These are phyloP conservation scores for Hippoglossus stenolepis DNA, from an alignment of 2,113 vertebrate genomes.

Conservation along the genomic window DNA sequence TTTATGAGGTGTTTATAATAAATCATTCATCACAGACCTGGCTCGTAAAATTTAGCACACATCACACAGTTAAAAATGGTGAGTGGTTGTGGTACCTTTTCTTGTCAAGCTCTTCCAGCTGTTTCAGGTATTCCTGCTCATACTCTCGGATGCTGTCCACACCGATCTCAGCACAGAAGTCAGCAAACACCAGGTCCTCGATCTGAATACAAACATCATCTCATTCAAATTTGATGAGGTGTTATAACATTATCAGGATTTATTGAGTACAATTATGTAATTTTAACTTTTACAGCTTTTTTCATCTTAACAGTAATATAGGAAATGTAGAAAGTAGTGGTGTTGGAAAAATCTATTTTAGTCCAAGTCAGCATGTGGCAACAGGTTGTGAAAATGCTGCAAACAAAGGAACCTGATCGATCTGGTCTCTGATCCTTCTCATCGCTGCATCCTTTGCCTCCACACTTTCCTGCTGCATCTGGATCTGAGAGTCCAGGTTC, in stretches of 20 bases:
- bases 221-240: not conserved
- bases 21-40: not conserved
- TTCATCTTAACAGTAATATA: too few relatives aligned
- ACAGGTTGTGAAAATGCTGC: not conserved
- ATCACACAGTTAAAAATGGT: not conserved
- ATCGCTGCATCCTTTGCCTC: slow-evolving; percentile 80
- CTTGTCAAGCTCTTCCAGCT: slow-evolving; percentile 88
- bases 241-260: not conserved
- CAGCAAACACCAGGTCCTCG: slow-evolving; percentile 90
- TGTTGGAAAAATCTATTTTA: not conserved
- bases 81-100: slow-evolving; percentile 82
- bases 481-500: slow-evolving; percentile 85
- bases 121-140: slow-evolving; percentile 87
- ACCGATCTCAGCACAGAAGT: slow-evolving; percentile 93
- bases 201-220: slow-evolving; percentile 76
- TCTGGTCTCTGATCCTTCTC: slow-evolving; percentile 77
- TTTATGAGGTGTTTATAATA: not conserved
- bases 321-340: not conserved
- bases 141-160: slow-evolving; percentile 91
- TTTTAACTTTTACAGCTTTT: not conserved
- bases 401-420: slow-evolving; percentile 84
- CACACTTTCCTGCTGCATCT: slow-evolving; percentile 83
- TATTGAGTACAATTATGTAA: not conserved
- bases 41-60: not conserved
- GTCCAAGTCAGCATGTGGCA: not conserved